Base-by-base conservation (phyloP, 2,888 invertebrate species). In the Drosophila dives region DNA sequence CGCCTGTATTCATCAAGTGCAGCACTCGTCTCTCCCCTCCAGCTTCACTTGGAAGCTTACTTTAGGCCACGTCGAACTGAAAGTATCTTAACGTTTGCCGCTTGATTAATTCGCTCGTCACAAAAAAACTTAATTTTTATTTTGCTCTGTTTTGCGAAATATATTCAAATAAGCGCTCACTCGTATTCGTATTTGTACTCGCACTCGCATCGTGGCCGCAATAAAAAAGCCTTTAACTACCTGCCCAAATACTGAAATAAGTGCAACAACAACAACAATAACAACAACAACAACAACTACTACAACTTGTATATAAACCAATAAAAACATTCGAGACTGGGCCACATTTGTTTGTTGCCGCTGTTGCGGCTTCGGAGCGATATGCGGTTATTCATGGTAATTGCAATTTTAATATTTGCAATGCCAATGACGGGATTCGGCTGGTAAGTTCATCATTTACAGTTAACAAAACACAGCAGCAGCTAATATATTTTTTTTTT, bases 391-490 rank as follows among this genome's bases (percentile, higher is more conserved):
- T 95, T 96, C 94, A 95, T 96, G 94, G 95, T 97, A 94, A 95
- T 96, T 94, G 95, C 96, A 93, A 96, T 96, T 94, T 95, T 97
- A 93, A 95, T 97, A 94, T 95, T 97, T 94, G 95, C 97, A 94
- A 96, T 96, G 95, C 97, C 97, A 94, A 96, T 97, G 94, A 96
- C 96, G 93, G 96, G 96, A 93, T 95, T 96, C 93, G 96, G 97
- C 95, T 97, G 97, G 97, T 97, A 94, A 96, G 97, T 96, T 60
- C 26, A 50, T 38, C 64, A 55, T 49, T 63, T 53, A 71, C 32
- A 34, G 36, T 48, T 53, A 17, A 65, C 23, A 29, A 2, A 15
- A 29, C 12, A 48, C 32, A 34, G 23, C 45, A 45, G 20, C 23
- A 15, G 45, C 15, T 45, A 36, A n/a, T 29, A 15, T 10, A n/a